phyloP scores from a whole-genome alignment of 2,888 invertebrate species.

The Lysandra bellargus region DNA sequence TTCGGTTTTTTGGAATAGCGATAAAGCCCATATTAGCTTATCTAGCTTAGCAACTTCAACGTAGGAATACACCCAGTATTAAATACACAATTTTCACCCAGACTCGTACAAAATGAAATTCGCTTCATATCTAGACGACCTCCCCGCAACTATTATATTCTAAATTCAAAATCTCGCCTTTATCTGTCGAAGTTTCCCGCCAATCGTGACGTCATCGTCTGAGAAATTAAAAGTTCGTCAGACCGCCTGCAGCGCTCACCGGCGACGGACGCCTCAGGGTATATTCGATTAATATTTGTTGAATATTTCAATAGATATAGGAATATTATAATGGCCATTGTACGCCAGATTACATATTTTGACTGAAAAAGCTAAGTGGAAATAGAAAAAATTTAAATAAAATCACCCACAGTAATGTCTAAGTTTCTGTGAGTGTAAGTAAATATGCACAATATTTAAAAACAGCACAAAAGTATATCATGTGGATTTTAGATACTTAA shows the following conservation, averaged over 20 bases:
- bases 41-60: neutral
- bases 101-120: constrained; percentile 19
- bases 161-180: constrained; percentile 59
- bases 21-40: neutral
- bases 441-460: too few species aligned
- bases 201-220: constrained; percentile 71
- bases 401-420: too few species aligned
- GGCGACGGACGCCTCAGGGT: constrained; percentile 56
- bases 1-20: neutral
- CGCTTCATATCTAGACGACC: constrained; percentile 17
- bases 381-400: too few species aligned
- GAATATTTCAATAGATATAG: constrained; percentile 5
- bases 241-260: constrained; percentile 65
- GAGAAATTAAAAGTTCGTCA: constrained; percentile 77
- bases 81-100: constrained; percentile 12
- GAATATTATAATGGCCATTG: neutral
- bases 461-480: too few species aligned
- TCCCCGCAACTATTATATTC: constrained; percentile 54
- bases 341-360: neutral
- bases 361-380: too few species aligned
- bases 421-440: too few species aligned
- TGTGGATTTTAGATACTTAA: too few species aligned
- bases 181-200: constrained; percentile 74
- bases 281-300: constrained; percentile 2
- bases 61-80: neutral